Evolutionary conservation across 2,113 vertebrate species (phyloP).

Genomic region (Syrrhaptes paradoxus): DNA sequence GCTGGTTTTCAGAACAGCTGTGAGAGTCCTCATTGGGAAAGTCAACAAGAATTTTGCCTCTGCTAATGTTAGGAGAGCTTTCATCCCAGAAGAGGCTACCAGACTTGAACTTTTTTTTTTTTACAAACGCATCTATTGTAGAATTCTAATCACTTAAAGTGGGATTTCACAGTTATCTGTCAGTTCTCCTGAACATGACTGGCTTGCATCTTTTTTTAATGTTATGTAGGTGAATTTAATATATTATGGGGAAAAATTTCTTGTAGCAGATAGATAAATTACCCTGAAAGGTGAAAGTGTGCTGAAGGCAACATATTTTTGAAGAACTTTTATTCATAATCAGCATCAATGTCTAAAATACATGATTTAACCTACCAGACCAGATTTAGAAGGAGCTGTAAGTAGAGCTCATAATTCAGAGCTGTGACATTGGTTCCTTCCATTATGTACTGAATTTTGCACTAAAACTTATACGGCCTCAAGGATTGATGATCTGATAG

Average conservation of each 20-base stretch:
- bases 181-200: not conserved
- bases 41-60: not conserved
- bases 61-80: not conserved
- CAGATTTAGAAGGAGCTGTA: conserved; percentile 24
- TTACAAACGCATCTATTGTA: not conserved
- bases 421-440: not conserved
- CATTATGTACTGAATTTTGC: conserved; percentile 37
- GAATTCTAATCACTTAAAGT: not conserved
- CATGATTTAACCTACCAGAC: conserved; percentile 5
- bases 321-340: not conserved
- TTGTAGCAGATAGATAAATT: conserved; percentile 26
- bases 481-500: not conserved
- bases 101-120: not conserved
- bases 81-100: not conserved
- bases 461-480: not conserved
- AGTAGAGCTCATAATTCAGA: conserved; percentile 51
- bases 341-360: not conserved
- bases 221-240: not conserved
- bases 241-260: not conserved
- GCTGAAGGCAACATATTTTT: not conserved
- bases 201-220: not conserved
- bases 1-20: not conserved
- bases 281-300: conserved; percentile 8
- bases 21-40: not conserved
- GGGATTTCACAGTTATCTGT: not conserved